A percentile compares a stretch with the other conserved stretches of the same genome.
Evolutionary conservation across 2,113 vertebrate genomes (phyloP).

Genomic region (Seriola quinqueradiata): DNA sequence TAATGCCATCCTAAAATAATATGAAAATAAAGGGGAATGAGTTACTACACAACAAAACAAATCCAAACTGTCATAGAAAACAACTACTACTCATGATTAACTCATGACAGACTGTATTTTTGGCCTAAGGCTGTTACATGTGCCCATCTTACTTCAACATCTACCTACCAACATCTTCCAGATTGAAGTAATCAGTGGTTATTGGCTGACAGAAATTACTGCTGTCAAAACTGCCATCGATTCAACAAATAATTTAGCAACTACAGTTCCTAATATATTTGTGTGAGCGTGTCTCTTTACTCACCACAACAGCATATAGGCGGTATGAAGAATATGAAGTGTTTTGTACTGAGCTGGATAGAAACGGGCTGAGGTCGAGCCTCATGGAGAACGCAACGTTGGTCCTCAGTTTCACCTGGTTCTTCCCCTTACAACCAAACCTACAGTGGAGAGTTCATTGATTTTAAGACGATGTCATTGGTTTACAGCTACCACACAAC

Average conservation of each 20-base stretch:
- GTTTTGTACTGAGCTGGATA: conserved; percentile 67
- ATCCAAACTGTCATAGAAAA: no score
- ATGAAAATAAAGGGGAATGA: no score
- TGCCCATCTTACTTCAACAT: no score
- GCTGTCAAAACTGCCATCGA: no score
- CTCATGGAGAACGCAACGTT: conserved; percentile 84
- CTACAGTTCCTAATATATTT: background rate
- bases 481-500: background rate
- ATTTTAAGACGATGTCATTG: background rate
- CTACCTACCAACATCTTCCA: no score
- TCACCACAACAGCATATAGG: conserved; percentile 90
- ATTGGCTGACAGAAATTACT: no score
- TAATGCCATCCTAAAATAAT: no score
- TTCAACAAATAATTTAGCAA: no score
- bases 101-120: no score
- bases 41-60: no score
- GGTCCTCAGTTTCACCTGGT: conserved; percentile 87
- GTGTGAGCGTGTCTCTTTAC: conserved; percentile 45
- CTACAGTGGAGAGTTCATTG: conserved; percentile 41
- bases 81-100: no score
- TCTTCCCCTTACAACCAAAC: conserved; percentile 77
- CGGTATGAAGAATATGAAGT: conserved; percentile 83
- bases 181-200: no score
- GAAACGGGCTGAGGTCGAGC: conserved; percentile 86
- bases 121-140: background rate